These are phyloP conservation scores for Cremastinae sp. DNA, from an alignment of 2,888 invertebrate species.

Conservation along the genomic window DNA sequence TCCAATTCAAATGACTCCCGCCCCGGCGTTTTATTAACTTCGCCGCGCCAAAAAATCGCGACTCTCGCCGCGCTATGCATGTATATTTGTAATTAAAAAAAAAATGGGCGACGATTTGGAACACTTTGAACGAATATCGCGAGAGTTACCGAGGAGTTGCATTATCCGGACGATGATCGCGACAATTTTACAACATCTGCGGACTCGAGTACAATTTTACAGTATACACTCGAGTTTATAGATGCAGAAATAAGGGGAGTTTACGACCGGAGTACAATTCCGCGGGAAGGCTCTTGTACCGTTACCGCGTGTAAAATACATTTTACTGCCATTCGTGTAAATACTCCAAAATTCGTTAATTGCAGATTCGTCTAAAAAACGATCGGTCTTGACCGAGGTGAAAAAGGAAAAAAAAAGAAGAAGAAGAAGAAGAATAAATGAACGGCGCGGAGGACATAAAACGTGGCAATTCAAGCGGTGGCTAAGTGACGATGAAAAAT, in stretches of 20 bases:
- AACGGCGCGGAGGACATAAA: slow-evolving; percentile 10
- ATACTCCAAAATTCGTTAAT: too few relatives aligned
- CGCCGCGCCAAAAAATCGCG: too few relatives aligned
- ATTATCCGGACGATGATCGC: slow-evolving; percentile 57
- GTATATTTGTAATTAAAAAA: too few relatives aligned
- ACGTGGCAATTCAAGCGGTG: slow-evolving; percentile 8
- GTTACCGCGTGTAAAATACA: background rate
- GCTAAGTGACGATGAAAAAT: too few relatives aligned
- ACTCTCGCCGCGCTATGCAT: too few relatives aligned
- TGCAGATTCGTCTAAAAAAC: too few relatives aligned
- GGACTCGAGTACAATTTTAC: slow-evolving; percentile 71
- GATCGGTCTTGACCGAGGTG: too few relatives aligned
- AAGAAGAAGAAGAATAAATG: too few relatives aligned
- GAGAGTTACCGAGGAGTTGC: slow-evolving; percentile 47
- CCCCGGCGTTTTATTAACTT: background rate
- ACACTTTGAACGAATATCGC: slow-evolving; percentile 1
- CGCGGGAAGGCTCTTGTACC: background rate
- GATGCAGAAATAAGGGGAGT: slow-evolving; percentile 72
- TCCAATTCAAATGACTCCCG: slow-evolving; percentile 15
- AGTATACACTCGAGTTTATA: slow-evolving; percentile 72
- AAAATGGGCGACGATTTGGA: slow-evolving; percentile 21
- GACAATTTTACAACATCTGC: slow-evolving; percentile 75
- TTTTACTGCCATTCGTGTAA: too few relatives aligned
- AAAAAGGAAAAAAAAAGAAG: too few relatives aligned
- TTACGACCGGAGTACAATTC: slow-evolving; percentile 67